A percentile compares a stretch with the other conserved stretches of the same genome.
Conservation (phyloP, 2,888 invertebrate species). For the Panzeria rudis region DNA sequence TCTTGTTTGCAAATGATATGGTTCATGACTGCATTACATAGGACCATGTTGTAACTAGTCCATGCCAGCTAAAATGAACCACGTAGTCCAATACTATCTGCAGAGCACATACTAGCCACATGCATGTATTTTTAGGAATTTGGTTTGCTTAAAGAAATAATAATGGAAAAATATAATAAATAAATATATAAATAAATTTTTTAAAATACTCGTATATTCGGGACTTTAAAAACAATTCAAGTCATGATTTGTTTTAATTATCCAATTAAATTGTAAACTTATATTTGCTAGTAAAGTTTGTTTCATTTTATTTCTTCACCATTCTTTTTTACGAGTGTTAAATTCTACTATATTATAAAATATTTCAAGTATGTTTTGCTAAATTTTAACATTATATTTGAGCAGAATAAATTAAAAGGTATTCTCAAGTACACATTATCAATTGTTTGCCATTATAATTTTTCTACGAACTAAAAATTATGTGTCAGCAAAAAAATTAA, state of each 20-base stretch:
- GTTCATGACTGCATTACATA: too few species aligned
- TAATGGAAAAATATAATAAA: too few species aligned
- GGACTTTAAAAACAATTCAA: constrained; percentile 4
- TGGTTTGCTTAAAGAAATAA: not conserved
- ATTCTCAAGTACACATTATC: not conserved
- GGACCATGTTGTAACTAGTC: too few species aligned
- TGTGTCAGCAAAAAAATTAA: too few species aligned
- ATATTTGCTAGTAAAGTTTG: too few species aligned
- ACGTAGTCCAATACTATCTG: too few species aligned
- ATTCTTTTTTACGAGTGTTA: not conserved
- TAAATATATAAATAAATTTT: not conserved
- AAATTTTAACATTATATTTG: not conserved
- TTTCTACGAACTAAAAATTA: not conserved
- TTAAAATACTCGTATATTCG: not conserved
- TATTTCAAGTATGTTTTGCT: not conserved
- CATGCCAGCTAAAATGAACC: too few species aligned
- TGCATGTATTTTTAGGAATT: not conserved
- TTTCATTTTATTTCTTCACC: too few species aligned
- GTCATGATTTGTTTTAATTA: constrained; percentile 10
- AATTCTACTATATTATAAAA: not conserved
- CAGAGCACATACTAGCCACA: too few species aligned
- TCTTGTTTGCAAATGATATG: too few species aligned
- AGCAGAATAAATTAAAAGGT: not conserved
- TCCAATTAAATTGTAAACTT: not conserved
- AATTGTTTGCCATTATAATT: not conserved